These are phyloP conservation scores for Halcyon chelicuti DNA, from an alignment of 2,797 vertebrate genomes.

Conservation along the genomic window DNA sequence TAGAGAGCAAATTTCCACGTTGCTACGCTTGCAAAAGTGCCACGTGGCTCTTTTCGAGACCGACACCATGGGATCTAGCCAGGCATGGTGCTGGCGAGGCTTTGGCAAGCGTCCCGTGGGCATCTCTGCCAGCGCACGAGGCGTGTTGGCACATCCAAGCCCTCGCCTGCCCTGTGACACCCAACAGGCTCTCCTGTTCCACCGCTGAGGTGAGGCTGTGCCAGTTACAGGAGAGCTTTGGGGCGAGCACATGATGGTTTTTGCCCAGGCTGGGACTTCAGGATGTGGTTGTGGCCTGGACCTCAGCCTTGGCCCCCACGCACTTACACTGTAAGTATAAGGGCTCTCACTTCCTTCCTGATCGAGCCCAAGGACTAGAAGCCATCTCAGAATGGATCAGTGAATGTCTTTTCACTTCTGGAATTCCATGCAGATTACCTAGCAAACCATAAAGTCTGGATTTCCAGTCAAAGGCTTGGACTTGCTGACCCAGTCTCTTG, in stretches of 20 bases:
- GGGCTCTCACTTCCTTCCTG: neutral
- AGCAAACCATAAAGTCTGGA: neutral
- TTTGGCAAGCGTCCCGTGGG: neutral
- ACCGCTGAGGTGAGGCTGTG: neutral
- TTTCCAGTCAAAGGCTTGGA: conserved; percentile 47
- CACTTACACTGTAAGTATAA: neutral
- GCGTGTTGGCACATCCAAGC: neutral
- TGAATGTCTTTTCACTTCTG: neutral
- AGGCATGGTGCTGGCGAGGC: neutral
- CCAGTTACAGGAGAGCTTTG: neutral
- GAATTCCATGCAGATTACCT: conserved; percentile 3
- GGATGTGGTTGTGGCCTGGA: neutral
- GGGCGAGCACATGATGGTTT: neutral
- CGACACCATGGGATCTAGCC: neutral
- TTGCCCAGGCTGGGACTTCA: neutral
- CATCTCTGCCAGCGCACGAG: neutral
- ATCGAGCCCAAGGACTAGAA: neutral
- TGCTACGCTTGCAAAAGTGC: neutral
- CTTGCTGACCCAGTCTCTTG: neutral
- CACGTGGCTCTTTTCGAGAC: neutral
- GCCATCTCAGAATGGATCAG: neutral
- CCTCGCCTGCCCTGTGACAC: neutral
- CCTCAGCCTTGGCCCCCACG: neutral
- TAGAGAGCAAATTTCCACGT: neutral
- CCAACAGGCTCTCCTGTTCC: neutral